Conservation (phyloP, 37 sponge, comb jelly and placozoan species). For the Haliclona indistincta region DNA sequence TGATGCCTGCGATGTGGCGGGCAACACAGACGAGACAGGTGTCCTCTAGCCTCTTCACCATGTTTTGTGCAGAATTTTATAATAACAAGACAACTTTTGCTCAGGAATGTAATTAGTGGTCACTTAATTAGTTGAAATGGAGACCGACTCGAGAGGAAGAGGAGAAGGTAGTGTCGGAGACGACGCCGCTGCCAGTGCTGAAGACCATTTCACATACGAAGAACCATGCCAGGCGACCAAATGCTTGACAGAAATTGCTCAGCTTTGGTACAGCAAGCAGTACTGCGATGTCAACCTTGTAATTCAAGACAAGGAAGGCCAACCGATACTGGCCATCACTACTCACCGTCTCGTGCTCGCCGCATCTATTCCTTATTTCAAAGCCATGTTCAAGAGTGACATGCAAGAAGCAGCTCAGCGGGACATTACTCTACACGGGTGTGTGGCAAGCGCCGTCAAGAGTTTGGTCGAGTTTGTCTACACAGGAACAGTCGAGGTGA, state of each 20-base stretch:
- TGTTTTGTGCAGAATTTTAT: slow-evolving; percentile 4
- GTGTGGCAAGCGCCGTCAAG: slow-evolving; percentile 61
- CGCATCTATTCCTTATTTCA: slow-evolving; percentile 80
- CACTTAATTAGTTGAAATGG: background rate
- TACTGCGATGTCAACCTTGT: slow-evolving; percentile 84
- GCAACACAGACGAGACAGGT: slow-evolving; percentile 63
- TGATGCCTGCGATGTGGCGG: slow-evolving; percentile 21
- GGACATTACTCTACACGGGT: slow-evolving; percentile 51
- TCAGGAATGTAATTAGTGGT: too few relatives aligned
- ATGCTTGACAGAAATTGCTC: slow-evolving; percentile 34
- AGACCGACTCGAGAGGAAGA: background rate
- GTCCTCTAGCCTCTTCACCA: slow-evolving; percentile 73
- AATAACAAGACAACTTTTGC: background rate
- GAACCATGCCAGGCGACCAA: slow-evolving; percentile 35
- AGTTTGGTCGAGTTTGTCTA: slow-evolving; percentile 64
- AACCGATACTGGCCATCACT: slow-evolving; percentile 32
- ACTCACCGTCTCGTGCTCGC: slow-evolving; percentile 82
- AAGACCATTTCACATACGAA: background rate
- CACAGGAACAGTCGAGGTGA: slow-evolving; percentile 63
- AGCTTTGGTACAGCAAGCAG: slow-evolving; percentile 62
- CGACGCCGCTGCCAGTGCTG: background rate
- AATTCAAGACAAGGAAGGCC: slow-evolving; percentile 22
- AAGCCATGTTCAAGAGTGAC: slow-evolving; percentile 73
- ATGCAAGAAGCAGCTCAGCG: slow-evolving; percentile 41
- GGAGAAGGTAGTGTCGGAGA: background rate